Evolutionary conservation across 2,113 vertebrate genomes (phyloP).

Genomic region (Hippocampus barbouri): DNA sequence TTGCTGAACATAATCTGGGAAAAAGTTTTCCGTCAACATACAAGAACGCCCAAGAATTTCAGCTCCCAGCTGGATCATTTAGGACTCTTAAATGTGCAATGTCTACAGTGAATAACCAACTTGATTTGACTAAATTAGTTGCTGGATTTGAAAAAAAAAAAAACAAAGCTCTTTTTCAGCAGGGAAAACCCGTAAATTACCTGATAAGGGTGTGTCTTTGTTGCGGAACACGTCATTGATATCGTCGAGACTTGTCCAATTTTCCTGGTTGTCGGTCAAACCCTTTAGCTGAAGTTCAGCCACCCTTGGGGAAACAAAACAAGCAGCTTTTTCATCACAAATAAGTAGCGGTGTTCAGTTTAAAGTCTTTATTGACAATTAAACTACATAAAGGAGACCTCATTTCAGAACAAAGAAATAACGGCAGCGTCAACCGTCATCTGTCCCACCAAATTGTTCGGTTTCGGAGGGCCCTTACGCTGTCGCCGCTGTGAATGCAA

Average conservation of each 20-base stretch:
- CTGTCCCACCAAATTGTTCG: no score
- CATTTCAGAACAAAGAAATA: no score
- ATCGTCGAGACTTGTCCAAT: slow-evolving; percentile 37
- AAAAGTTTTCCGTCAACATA: background rate
- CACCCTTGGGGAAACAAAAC: slow-evolving; percentile 29
- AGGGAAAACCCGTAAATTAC: slow-evolving; percentile 17
- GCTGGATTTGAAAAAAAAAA: no score
- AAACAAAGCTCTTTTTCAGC: no score
- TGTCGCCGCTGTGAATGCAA: slow-evolving; percentile 8
- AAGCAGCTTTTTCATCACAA: background rate
- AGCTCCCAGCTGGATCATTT: no score
- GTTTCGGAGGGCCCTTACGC: slow-evolving; percentile 27
- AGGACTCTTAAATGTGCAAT: no score
- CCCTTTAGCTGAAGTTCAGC: slow-evolving; percentile 50
- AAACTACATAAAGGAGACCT: no score
- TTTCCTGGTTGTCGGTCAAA: background rate
- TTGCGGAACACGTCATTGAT: slow-evolving; percentile 41
- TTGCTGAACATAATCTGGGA: slow-evolving; percentile 47
- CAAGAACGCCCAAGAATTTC: no score
- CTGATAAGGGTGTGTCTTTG: slow-evolving; percentile 42
- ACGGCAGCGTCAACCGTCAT: no score
- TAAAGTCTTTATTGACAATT: no score
- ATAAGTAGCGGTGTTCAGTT: background rate
- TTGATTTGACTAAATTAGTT: no score
- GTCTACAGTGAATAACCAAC: no score